These are phyloP conservation scores for Argentina silus DNA, from an alignment of 2,797 vertebrate genomes.

Conservation along the genomic window DNA sequence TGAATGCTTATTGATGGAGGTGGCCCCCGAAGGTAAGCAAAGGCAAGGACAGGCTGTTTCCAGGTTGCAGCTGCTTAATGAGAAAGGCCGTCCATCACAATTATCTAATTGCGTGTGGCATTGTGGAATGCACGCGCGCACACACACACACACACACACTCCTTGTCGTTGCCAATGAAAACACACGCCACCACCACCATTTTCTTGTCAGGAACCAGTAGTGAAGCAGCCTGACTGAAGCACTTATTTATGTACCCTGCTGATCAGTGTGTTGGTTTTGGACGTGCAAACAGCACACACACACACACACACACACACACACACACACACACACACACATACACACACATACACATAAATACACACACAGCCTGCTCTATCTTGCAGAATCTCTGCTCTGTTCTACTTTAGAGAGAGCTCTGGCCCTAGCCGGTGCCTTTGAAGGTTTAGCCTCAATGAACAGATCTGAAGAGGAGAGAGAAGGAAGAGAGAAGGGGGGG, in stretches of 20 bases:
- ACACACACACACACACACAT: not conserved
- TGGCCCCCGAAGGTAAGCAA: not conserved
- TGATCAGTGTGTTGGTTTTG: conserved; percentile 1
- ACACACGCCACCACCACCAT: conserved; percentile 3
- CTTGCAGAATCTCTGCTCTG: not conserved
- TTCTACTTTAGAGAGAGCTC: not conserved
- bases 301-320: conserved; percentile 14
- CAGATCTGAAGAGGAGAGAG: conserved; percentile 14
- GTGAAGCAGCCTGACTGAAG: conserved; percentile 16
- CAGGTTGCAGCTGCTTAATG: not conserved
- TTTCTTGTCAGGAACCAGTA: not conserved
- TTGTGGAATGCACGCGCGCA: conserved; percentile 2
- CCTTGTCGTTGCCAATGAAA: not conserved
- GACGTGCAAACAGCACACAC: conserved; percentile 2
- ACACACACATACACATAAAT: not conserved
- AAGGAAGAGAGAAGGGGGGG: not conserved
- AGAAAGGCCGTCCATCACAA: conserved; percentile 2
- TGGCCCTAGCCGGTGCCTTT: not conserved
- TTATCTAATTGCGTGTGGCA: not conserved
- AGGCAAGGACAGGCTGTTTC: not conserved
- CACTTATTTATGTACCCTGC: conserved; percentile 10
- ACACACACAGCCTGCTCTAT: not conserved
- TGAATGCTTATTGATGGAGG: not conserved
- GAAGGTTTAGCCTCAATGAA: not conserved
- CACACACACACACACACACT: conserved; percentile 19